A percentile compares a stretch with the other conserved stretches of the same genome.
Conservation (phyloP, 2,888 invertebrate species). For the Machimus rusticus region DNA sequence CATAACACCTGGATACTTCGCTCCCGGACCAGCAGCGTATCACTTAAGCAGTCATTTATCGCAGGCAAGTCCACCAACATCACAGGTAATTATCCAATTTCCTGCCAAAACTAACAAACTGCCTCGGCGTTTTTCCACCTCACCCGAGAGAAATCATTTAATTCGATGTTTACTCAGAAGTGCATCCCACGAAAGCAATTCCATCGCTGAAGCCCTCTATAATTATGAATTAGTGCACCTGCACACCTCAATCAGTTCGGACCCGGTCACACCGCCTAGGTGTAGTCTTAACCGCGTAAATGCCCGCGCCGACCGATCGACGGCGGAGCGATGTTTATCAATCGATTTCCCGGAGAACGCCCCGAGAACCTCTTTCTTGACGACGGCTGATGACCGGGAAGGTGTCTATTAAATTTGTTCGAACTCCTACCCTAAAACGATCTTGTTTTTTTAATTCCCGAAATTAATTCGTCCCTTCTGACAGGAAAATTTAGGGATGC, state of each 20-base stretch:
- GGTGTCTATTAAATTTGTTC: conserved; percentile 33
- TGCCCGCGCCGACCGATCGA: not conserved
- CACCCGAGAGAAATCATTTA: conserved; percentile 2
- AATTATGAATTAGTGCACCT: conserved; percentile 34
- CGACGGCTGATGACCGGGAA: not conserved
- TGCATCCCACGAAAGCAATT: not conserved
- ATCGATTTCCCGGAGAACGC: conserved; percentile 38
- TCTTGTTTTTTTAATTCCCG: not conserved
- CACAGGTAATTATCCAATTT: conserved; percentile 59
- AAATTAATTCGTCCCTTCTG: conserved; percentile 27
- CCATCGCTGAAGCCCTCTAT: not conserved
- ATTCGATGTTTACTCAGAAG: conserved; percentile 3
- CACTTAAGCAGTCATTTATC: conserved; percentile 63
- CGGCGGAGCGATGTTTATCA: conserved; percentile 38
- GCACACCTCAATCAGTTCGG: conserved; percentile 17
- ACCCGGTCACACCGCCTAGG: not conserved
- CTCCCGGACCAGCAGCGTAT: conserved; percentile 62
- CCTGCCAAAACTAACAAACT: conserved; percentile 33
- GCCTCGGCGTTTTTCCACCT: not conserved
- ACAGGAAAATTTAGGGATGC: not conserved
- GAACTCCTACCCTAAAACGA: not conserved
- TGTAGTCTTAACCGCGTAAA: not conserved
- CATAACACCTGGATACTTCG: conserved; percentile 63
- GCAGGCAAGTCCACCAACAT: conserved; percentile 61
- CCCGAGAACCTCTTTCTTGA: not conserved